Percentiles rank a stretch among this genome's conserved stretches.
Conservation (phyloP, 2,797 vertebrate genomes). For the Iguana delicatissima region DNA sequence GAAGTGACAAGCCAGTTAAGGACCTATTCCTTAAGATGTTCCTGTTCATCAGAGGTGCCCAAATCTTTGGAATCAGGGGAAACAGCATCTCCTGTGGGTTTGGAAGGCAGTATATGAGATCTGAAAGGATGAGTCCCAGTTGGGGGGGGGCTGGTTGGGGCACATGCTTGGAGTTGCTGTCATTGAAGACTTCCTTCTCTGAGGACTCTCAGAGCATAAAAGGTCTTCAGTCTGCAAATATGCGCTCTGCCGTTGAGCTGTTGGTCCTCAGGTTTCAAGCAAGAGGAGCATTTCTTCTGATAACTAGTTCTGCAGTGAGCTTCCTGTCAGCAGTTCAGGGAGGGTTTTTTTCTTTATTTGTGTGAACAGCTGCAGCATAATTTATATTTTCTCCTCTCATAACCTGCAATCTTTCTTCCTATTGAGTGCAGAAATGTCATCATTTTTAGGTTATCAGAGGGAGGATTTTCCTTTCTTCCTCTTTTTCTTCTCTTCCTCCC, state of each 20-base stretch:
- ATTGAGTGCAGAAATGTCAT: neutral
- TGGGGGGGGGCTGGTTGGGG: neutral
- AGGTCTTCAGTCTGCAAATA: neutral
- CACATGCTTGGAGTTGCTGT: neutral
- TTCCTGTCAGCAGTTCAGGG: neutral
- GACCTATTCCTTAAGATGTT: too few relatives aligned
- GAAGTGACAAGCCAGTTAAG: too few relatives aligned
- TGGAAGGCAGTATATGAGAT: too few relatives aligned
- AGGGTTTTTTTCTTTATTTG: neutral
- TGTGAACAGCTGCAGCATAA: accelerated
- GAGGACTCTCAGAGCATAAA: neutral
- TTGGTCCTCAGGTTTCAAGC: neutral
- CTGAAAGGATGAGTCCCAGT: too few relatives aligned
- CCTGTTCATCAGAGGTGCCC: too few relatives aligned
- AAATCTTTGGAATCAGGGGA: too few relatives aligned
- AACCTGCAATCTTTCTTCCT: neutral
- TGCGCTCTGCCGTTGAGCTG: neutral
- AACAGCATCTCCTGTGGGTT: too few relatives aligned
- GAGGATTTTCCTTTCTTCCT: neutral
- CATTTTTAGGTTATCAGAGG: slow-evolving; percentile 29
- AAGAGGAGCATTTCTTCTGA: neutral
- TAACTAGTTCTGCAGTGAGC: neutral
- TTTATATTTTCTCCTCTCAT: neutral
- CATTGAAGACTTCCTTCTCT: neutral
- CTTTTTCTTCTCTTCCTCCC: neutral